Evolutionary conservation across 2,113 vertebrate species (phyloP).

Genomic region (Damaliscus lunatus): DNA sequence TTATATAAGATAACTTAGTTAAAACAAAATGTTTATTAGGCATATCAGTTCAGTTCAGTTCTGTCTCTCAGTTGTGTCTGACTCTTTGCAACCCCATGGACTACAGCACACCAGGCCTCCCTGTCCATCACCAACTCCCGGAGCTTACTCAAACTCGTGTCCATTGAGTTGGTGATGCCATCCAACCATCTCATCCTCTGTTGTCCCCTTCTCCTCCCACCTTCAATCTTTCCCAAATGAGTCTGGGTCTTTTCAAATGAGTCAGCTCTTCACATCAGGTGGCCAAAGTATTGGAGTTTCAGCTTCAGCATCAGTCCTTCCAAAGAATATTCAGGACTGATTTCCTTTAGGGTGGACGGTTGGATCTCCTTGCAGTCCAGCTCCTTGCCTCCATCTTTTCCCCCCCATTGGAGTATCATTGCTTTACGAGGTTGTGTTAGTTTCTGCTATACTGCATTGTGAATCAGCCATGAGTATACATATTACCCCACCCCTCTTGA

Average conservation of each 20-base stretch:
- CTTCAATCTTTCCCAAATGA: neutral
- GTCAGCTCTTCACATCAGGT: neutral
- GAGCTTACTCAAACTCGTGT: neutral
- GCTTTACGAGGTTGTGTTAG: neutral
- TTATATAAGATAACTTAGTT: neutral
- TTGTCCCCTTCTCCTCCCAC: accelerated
- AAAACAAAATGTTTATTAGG: neutral
- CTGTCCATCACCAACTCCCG: accelerated
- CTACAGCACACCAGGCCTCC: neutral
- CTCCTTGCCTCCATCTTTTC: neutral
- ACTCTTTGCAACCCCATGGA: neutral
- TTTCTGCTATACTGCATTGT: neutral
- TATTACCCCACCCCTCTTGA: neutral
- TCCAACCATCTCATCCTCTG: neutral
- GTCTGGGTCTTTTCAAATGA: neutral
- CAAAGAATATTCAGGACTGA: neutral
- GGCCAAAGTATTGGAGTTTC: neutral
- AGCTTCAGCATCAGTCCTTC: neutral
- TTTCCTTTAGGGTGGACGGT: neutral
- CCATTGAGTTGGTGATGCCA: neutral
- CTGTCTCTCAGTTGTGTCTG: accelerated
- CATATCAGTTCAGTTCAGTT: neutral
- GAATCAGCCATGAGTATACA: neutral
- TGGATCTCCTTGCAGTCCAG: neutral
- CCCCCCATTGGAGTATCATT: neutral